Percentiles rank a stretch among this genome's conserved stretches.
phyloP scores from a whole-genome alignment of 2,888 invertebrate species.

The Aleiodes alternator region DNA sequence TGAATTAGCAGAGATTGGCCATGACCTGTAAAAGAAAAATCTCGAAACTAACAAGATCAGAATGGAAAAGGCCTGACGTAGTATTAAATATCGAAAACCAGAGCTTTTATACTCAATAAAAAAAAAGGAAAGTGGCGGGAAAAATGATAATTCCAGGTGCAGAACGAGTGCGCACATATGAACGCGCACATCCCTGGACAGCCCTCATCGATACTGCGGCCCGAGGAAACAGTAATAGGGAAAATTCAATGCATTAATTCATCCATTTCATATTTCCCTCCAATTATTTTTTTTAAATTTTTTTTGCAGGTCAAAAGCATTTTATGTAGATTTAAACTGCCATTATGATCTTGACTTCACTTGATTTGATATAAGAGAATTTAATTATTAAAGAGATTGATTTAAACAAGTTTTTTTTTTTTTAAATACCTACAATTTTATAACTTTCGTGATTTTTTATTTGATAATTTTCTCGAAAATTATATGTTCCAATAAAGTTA shows the following conservation, averaged over 20 bases:
- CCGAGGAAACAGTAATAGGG: slow-evolving; percentile 25
- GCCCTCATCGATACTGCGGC: slow-evolving; percentile 53
- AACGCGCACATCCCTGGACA: slow-evolving; percentile 53
- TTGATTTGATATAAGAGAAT: no score
- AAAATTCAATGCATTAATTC: slow-evolving; percentile 1
- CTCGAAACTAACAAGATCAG: neutral
- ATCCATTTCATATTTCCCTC: no score
- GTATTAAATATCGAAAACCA: slow-evolving; percentile 12
- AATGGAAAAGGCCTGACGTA: neutral
- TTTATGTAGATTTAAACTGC: no score
- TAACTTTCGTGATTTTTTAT: no score
- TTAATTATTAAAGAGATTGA: no score
- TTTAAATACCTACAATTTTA: no score
- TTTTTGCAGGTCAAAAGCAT: no score
- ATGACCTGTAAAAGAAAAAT: slow-evolving; percentile 53
- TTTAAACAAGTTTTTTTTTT: no score
- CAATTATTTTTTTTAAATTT: no score
- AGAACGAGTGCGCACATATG: slow-evolving; percentile 44
- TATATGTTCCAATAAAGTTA: no score
- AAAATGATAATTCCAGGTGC: slow-evolving; percentile 36
- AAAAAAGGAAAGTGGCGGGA: slow-evolving; percentile 45
- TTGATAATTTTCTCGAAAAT: no score
- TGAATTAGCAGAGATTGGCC: slow-evolving; percentile 79
- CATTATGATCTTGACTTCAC: no score
- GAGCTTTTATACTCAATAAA: slow-evolving; percentile 28